Evolutionary conservation across 2,113 vertebrate species (phyloP), one percentile per base, ranked within the genome.

Genomic region (Gymnorhina tibicen): DNA sequence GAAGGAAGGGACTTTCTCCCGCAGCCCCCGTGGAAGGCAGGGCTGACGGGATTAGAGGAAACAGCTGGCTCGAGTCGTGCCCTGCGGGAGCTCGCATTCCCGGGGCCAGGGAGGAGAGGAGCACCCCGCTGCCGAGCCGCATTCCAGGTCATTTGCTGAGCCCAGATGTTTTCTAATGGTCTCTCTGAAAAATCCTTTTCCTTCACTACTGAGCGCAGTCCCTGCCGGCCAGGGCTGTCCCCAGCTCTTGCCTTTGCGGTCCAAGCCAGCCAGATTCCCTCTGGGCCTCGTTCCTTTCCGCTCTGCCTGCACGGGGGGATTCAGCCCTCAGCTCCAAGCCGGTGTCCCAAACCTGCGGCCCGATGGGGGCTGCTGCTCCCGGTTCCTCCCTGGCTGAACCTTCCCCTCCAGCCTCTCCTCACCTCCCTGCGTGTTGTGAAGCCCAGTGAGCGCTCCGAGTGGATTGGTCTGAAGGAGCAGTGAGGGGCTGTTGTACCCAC

Each of bases 131-230:
- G 97, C 95, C 23, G 52, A 91, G 87, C 13, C 85, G 35, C 98
- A 98, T 98, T 98, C 97, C 97, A 97, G 97, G 78, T 92, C 94
- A 20, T 95, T 92, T 89, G 86, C 97, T 74, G 92, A 96, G 97
- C 97, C 97, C 98, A 98, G 97, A 98, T 98, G 98, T 97, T 98
- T 96, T 79, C 94, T 93, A 94, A 97, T 90, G 95, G 95, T 96
- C 91, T 72, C 91, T 26, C 15, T 44, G 87, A 92, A 41, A 95
- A 93, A 96, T 93, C 91, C 94, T 93, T 84, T 76, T 39, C 89
- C 91, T 83, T 73, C 52, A n/a, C 81, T 59, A 46, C 93, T 9
- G 23, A 89, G 85, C 91, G 35, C 81, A 28, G 94, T 37, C 94
- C 39, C 46, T 84, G 85, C 93, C 97, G 97, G 91, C 55, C 83